Conservation (phyloP, 2,888 invertebrate species). For the Drosophila anceps region DNA sequence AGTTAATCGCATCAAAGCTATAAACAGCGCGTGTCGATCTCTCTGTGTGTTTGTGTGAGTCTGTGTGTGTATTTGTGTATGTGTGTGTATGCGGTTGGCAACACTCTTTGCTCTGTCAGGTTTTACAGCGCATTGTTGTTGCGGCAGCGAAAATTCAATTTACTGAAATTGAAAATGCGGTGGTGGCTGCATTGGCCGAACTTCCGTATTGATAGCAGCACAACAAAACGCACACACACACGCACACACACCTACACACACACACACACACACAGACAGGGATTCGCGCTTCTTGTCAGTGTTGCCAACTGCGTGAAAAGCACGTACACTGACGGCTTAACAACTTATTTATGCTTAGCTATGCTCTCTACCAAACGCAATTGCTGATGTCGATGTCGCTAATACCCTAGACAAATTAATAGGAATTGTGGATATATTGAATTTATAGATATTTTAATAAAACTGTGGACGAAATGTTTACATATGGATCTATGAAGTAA, state of each 20-base stretch:
- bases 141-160: constrained; percentile 71
- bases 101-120: constrained; percentile 33
- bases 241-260: constrained; percentile 16
- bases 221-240: constrained; percentile 19
- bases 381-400: constrained; percentile 34
- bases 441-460: background rate
- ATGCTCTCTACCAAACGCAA: constrained; percentile 40
- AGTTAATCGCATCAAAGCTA: constrained; percentile 62
- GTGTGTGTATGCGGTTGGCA: constrained; percentile 43
- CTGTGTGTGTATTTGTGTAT: constrained; percentile 3
- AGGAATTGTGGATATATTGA: background rate
- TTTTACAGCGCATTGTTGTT: constrained; percentile 36
- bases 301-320: constrained; percentile 64
- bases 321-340: constrained; percentile 77
- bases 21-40: constrained; percentile 38
- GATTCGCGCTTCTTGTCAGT: constrained; percentile 34
- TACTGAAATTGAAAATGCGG: constrained; percentile 71
- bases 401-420: constrained; percentile 32
- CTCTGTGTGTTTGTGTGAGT: background rate
- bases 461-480: background rate
- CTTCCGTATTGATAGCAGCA: constrained; percentile 59
- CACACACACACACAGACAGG: background rate
- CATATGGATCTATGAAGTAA: too few relatives aligned
- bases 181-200: constrained; percentile 45
- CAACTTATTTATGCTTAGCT: constrained; percentile 80